Evolutionary conservation across 2,888 invertebrate genomes (phyloP).

Genomic region (Rhopalosiphum nymphaeae): DNA sequence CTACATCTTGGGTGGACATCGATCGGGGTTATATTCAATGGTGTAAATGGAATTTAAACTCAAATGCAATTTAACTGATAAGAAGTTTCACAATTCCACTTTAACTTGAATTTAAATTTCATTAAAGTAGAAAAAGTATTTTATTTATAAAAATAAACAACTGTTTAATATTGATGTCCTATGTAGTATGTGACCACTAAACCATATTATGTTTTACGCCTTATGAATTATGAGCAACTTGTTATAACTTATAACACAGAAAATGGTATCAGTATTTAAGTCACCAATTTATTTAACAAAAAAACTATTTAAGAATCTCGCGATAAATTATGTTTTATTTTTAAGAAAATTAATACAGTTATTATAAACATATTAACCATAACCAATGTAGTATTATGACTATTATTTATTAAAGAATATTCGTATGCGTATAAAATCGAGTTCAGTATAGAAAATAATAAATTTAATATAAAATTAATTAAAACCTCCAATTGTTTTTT

Average conservation of each 20-base stretch:
- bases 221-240: neutral
- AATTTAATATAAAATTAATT: neutral
- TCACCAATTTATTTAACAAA: neutral
- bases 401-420: neutral
- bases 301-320: neutral
- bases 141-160: neutral
- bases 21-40: neutral
- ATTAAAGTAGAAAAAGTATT: neutral
- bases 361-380: neutral
- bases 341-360: neutral
- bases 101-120: conserved; percentile 12
- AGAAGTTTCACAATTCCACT: conserved; percentile 19
- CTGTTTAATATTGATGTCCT: neutral
- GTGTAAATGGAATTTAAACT: neutral
- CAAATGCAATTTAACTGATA: neutral
- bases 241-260: neutral
- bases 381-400: neutral
- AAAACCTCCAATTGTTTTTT: neutral
- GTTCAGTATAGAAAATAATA: neutral
- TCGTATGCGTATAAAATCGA: neutral
- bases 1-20: neutral
- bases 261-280: neutral
- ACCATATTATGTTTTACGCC: neutral
- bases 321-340: neutral
- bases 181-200: neutral